phyloP scores from a whole-genome alignment of 1,140 invertebrate species.

The Microplitis demolitor region DNA sequence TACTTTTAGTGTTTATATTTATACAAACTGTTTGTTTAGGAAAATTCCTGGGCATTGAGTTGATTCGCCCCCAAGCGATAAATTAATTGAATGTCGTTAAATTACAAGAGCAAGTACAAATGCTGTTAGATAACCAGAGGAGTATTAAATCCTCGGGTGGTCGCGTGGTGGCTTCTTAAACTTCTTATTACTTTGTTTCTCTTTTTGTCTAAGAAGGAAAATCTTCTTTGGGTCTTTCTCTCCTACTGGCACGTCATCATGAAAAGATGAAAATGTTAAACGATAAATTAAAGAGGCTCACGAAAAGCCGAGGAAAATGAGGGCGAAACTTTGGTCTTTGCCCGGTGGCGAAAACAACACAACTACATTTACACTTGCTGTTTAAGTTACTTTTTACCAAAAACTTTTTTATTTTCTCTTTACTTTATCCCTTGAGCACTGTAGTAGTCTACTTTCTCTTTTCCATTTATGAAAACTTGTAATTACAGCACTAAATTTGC shows the following conservation, averaged over 20 bases:
- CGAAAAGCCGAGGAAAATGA: not conserved
- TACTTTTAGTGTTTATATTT: not conserved
- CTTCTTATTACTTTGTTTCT: not conserved
- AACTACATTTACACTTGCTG: not conserved
- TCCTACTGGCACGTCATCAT: not conserved
- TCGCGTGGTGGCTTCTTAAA: conserved; percentile 7
- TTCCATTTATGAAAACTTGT: not conserved
- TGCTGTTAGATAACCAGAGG: not conserved
- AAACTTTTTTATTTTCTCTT: not conserved
- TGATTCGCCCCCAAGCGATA: not conserved
- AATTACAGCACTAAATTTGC: not conserved
- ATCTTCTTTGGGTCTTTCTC: not conserved
- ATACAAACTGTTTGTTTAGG: not conserved
- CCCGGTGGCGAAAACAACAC: conserved; percentile 16
- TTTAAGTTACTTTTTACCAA: not conserved
- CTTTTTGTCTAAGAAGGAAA: not conserved
- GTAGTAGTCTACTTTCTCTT: not conserved
- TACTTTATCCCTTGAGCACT: not conserved
- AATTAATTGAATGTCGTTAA: not conserved
- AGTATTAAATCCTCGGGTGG: not conserved
- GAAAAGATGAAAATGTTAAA: conserved; percentile 18
- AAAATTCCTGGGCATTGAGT: not conserved
- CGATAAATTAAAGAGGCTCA: conserved; percentile 22
- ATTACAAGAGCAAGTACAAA: not conserved
- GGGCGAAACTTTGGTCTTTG: conserved; percentile 24